Evolutionary conservation across 2,797 vertebrate genomes (phyloP), one percentile per base, ranked within the genome.

Genomic region (Otolemur crassicaudatus): DNA sequence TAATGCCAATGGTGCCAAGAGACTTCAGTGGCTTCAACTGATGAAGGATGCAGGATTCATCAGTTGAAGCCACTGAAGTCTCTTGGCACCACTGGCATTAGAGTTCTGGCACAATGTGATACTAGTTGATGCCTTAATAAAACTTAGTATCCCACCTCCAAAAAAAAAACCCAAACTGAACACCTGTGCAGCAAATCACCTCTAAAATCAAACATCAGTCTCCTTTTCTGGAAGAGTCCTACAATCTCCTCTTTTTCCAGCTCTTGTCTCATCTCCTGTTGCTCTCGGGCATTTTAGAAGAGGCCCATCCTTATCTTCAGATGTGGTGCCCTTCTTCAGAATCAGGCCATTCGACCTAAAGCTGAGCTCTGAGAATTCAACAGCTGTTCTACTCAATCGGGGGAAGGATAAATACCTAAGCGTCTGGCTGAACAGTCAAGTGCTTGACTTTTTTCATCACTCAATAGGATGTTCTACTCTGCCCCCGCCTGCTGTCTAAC

Each of bases 401-500:
- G 61, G 31, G 40, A 65, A 85, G 80, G 81, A 37, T 70, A 93
- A 84, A 87, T 40, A 81, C 1, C 60, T 34, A 90, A 96, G 72
- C 34, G 22, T 43, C 25, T 34, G 73, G 90, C 79, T 40, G 43
- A 88, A 79, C 2, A 65, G 70, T 0, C 96, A 1, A 27, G 7
- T 58, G 49, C 58, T 95, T 72, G 70, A 63, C 10, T 96, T 75
- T 73, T 49, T 87, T 29, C 82, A 83, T 43, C 69, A 46, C 76
- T 94, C 93, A 85, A 14, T 58, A 85, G 43, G 77, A 60, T 87
- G 85, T n/a, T 56, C 76, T 53, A 11, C 56, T 10, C 96, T 96
- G 76, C 76, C 94, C 4, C 90, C 90, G 43, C 49, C 97, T 93
- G 23, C 37, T 31, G 1, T 85, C 93, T 61, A 84, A 89, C 17